Evolutionary conservation across 2,888 invertebrate species (phyloP), one percentile per base, ranked within the genome.

Genomic region (Unio delphinus): DNA sequence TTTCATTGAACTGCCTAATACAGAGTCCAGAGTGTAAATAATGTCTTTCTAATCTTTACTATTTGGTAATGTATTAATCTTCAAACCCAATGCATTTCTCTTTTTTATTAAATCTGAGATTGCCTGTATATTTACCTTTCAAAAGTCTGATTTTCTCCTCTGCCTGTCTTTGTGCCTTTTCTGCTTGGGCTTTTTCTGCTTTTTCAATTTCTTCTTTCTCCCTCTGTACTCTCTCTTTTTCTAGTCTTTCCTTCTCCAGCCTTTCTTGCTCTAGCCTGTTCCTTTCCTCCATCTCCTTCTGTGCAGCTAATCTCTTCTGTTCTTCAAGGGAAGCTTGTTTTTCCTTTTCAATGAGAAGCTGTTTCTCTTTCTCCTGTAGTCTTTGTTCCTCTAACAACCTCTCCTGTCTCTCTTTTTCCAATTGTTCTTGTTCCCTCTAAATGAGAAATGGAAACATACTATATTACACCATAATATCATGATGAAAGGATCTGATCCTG

Each of bases 121-220:
- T 60, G 26, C 20, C 28, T 60, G 23, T 34, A 56, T 60, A 23
- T 64, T 69, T 75, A 83, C 83, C 81, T 65, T 79, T 74, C 26
- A 83, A 71, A 18, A 75, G 70, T 45, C 73, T 70, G 7, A 82
- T 61, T 72, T 82, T 82, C 63, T 83, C 81, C 65, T 83, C 82
- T 4, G 82, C 82, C 55, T 75, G 68, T 64, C 61, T 70, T 45
- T 73, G 72, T 1, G 81, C 83, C 63, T 79, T 72, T 34, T 81
- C 80, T 11, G 79, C 80, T 55, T 62, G 71, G 30, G 70, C 72
- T 59, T 75, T 74, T 54, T 78, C 74, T 28, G 65, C 71, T 67
- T 74, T 74, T 17, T 80, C 81, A 26, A 70, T 70, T 59, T 73
- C 76, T 45, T 64, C 64, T 58, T 74, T 75, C 54, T 79, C 79